Conservation (phyloP, 2,888 invertebrate genomes). For the Sphaerophoria rueppellii region DNA sequence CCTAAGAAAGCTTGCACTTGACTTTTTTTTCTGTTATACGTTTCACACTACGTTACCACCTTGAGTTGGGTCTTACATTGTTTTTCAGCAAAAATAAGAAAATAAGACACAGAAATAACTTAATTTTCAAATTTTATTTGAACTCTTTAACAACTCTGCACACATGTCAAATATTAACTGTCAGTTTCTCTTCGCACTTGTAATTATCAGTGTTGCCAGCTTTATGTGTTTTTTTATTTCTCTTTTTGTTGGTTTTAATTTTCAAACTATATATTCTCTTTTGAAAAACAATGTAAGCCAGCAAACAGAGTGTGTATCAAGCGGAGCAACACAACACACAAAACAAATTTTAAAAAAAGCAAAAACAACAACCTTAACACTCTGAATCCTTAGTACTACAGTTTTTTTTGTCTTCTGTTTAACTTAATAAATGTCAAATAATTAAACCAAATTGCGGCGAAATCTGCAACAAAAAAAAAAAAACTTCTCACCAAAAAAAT, state of each 20-base stretch:
- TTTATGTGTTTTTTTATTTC: slow-evolving; percentile 18
- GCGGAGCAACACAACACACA: slow-evolving; percentile 68
- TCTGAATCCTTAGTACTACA: slow-evolving; percentile 55
- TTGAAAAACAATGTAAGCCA: slow-evolving; percentile 59
- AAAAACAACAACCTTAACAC: slow-evolving; percentile 64
- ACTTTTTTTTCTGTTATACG: slow-evolving; percentile 58
- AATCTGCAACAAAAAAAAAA: slow-evolving; percentile 26
- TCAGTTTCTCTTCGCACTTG: slow-evolving; percentile 14
- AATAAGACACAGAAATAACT: slow-evolving; percentile 27
- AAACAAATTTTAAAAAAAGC: slow-evolving; percentile 45
- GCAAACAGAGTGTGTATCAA: slow-evolving; percentile 41
- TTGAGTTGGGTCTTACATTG: slow-evolving; percentile 51
- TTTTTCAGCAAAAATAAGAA: slow-evolving; percentile 31
- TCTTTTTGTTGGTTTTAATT: not conserved
- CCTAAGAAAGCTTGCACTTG: slow-evolving; percentile 71
- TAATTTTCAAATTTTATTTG: slow-evolving; percentile 2
- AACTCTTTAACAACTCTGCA: slow-evolving; percentile 16
- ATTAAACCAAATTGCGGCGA: slow-evolving; percentile 35
- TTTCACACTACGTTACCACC: slow-evolving; percentile 62
- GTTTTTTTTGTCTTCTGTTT: slow-evolving; percentile 39
- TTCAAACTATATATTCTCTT: not conserved
- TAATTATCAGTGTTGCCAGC: slow-evolving; percentile 20
- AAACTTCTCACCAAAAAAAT: slow-evolving; percentile 46
- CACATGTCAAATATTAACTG: slow-evolving; percentile 1
- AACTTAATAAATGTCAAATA: slow-evolving; percentile 57